Conservation (phyloP, 2,797 vertebrate species). For the Iguana delicatissima region DNA sequence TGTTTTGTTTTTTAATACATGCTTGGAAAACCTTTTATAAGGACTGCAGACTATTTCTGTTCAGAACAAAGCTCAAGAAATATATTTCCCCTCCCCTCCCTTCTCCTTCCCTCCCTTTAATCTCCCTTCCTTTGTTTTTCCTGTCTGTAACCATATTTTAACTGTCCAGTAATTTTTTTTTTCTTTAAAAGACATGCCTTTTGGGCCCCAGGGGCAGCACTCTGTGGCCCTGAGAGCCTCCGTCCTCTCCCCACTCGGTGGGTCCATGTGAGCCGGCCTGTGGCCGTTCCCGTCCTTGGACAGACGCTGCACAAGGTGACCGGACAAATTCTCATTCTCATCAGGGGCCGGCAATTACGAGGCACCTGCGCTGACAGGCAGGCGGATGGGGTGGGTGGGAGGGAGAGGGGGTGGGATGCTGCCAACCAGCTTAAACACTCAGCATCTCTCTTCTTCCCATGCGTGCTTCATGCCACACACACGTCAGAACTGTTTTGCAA, state of each 20-base stretch:
- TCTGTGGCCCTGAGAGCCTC: no score
- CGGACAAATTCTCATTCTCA: neutral
- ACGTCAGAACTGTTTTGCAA: neutral
- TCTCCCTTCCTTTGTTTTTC: no score
- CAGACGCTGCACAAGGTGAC: neutral
- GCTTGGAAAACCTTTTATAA: neutral
- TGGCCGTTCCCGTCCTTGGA: neutral
- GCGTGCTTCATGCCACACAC: no score
- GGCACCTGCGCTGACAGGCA: neutral
- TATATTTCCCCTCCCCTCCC: neutral
- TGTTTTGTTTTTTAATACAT: neutral
- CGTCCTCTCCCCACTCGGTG: no score
- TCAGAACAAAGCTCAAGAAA: neutral
- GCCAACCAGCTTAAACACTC: neutral
- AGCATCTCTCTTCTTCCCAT: neutral
- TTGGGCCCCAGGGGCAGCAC: no score
- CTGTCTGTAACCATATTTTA: no score
- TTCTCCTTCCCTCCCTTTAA: neutral
- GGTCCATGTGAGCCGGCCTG: no score
- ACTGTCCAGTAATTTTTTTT: no score
- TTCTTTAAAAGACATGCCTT: no score
- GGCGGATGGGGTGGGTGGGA: no score
- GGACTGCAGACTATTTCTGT: neutral
- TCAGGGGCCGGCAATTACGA: conserved; percentile 1
- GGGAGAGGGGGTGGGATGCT: rapidly evolving